Base-by-base conservation (phyloP, 1,140 invertebrate genomes). In the Lasaia peninsularis region DNA sequence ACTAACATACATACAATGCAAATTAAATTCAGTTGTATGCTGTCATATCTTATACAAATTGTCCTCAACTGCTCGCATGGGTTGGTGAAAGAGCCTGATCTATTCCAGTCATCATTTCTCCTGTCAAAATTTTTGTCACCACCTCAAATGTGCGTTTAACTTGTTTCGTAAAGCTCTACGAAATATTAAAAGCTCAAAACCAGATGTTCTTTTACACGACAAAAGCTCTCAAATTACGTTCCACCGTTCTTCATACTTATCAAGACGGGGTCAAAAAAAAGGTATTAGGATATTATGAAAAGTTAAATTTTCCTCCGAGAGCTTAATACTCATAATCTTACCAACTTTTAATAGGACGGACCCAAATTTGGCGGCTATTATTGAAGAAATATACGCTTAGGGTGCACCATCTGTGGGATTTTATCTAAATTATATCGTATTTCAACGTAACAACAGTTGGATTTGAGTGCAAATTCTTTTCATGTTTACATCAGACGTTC, bases 331-430 rank as follows among this genome's bases (percentile, higher is more conserved):
- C 77, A 86, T 83, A 86, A 86, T 86, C 78, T 81, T 81, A 66
- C 71, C 71, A 86, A 86, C 80, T 86, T 86, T 86, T 86, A 86
- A 86, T 86, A 83, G 82, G 78, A 75, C 78, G 71, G 67, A 53
- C 71, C 74, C 75, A 63, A 79, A 80, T 83, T 82, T 83, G 78
- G 81, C 74, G 78, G 80, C 65, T 69, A 71, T 86, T 86, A 82
- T 78, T 81, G 78, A 71, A 74, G 52, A 75, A 78, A 80, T 78
- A 75, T 80, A 78, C 67, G 65, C 57, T 14, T 52, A 56, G 69
- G 65, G 60, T 65, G 62, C 68, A 48, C 59, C 67, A 72, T 70
- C 75, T 71, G 66, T 48, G 60, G 56, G 64, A 69, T 59, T 67
- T 70, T 67, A 69, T 59, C 37, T 44, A 44, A 44, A 44, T 44